A percentile compares a stretch with the other conserved stretches of the same genome.
Evolutionary conservation across 2,113 vertebrate genomes (phyloP).

Genomic region (Eolophus roseicapilla): DNA sequence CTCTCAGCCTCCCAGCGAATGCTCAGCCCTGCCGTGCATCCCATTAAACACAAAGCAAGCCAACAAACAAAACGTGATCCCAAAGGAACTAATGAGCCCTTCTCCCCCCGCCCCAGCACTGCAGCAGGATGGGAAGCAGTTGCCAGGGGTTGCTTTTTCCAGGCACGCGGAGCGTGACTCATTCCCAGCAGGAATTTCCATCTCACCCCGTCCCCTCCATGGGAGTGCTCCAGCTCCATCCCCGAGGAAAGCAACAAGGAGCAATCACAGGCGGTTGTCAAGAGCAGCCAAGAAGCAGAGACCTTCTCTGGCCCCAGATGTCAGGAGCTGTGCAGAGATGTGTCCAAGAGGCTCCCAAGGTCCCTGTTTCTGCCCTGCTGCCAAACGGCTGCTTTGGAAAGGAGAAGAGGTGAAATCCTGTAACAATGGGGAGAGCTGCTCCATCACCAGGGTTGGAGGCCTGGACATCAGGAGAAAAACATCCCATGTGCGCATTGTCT

Average conservation of each 20-base stretch:
- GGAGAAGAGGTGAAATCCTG: background rate
- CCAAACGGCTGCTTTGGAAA: background rate
- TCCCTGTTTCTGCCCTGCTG: background rate
- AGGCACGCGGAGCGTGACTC: background rate
- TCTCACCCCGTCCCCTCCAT: background rate
- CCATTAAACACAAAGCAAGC: background rate
- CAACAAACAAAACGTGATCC: background rate
- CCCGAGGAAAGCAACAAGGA: background rate
- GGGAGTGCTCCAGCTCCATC: background rate
- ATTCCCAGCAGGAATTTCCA: slow-evolving; percentile 9
- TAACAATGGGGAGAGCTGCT: background rate
- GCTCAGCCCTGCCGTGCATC: background rate
- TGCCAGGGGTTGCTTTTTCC: slow-evolving; percentile 23
- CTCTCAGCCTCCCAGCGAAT: background rate
- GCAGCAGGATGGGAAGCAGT: background rate
- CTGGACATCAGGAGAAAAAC: background rate
- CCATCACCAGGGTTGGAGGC: fast-evolving
- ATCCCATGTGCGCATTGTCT: fast-evolving
- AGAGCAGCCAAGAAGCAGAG: background rate
- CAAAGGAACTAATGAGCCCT: background rate
- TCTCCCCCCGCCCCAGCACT: background rate
- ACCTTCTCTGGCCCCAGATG: background rate
- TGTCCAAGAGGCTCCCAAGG: fast-evolving
- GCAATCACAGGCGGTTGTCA: background rate
- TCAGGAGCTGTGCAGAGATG: background rate